Percentiles rank a stretch among this genome's conserved stretches.
Conservation (phyloP, 2,888 invertebrate species). For the Suillia variegata region DNA sequence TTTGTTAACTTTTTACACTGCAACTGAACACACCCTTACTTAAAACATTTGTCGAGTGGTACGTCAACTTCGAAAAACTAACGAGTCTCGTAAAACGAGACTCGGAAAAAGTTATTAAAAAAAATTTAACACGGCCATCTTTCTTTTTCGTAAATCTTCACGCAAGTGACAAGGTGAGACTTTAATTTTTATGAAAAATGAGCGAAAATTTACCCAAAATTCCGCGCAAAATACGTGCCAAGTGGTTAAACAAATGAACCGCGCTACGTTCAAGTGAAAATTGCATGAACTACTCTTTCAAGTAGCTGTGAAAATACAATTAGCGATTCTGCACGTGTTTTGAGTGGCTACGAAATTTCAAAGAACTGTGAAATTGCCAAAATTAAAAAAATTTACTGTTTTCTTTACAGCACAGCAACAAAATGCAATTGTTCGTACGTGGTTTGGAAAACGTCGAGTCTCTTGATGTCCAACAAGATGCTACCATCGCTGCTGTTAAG, state of each 20-base stretch:
- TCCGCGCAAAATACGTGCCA: slow-evolving; percentile 11
- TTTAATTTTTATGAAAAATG: slow-evolving; percentile 34
- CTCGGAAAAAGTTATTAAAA: not conserved
- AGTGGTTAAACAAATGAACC: slow-evolving; percentile 10
- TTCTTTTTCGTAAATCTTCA: slow-evolving; percentile 57
- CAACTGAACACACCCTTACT: no score
- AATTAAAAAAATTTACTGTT: slow-evolving; percentile 9
- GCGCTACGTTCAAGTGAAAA: not conserved
- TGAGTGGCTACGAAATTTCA: slow-evolving; percentile 8
- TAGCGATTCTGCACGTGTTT: slow-evolving; percentile 49
- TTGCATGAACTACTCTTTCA: slow-evolving; percentile 6
- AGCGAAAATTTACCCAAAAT: slow-evolving; percentile 18
- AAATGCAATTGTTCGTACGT: slow-evolving; percentile 61
- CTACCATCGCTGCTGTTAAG: slow-evolving; percentile 57
- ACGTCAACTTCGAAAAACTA: no score
- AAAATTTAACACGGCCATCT: slow-evolving; percentile 37
- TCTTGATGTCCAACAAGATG: slow-evolving; percentile 58
- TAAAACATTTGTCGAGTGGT: no score
- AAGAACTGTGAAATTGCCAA: slow-evolving; percentile 13
- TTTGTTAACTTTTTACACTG: no score
- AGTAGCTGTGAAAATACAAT: slow-evolving; percentile 6
- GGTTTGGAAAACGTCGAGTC: slow-evolving; percentile 57
- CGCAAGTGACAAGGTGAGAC: slow-evolving; percentile 56
- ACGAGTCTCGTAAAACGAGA: no score
- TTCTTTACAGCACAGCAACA: slow-evolving; percentile 41